phyloP scores from a whole-genome alignment of 1,140 invertebrate species.

The Calephelis virginiensis region DNA sequence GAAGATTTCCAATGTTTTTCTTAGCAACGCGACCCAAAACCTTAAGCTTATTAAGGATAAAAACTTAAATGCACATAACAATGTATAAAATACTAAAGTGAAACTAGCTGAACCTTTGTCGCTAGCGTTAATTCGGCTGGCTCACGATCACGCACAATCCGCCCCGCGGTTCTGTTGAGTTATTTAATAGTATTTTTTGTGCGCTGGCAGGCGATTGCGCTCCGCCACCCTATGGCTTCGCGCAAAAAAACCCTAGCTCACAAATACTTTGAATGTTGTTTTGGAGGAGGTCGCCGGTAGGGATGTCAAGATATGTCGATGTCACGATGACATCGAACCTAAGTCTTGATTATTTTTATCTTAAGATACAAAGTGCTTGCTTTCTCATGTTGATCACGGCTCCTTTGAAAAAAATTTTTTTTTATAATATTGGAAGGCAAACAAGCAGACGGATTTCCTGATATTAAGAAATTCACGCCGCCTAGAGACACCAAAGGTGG shows the following conservation, averaged over 20 bases:
- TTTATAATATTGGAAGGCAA: too few relatives aligned
- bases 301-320: too few relatives aligned
- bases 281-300: conserved; percentile 37
- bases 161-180: conserved; percentile 72
- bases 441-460: too few relatives aligned
- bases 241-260: conserved; percentile 72
- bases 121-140: conserved; percentile 67
- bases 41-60: conserved; percentile 38
- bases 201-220: conserved; percentile 68
- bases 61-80: conserved; percentile 30
- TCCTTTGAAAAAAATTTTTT: too few relatives aligned
- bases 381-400: too few relatives aligned
- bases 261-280: conserved; percentile 75
- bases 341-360: too few relatives aligned
- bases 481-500: too few relatives aligned
- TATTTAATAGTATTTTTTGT: conserved; percentile 78
- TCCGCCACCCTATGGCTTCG: conserved; percentile 70
- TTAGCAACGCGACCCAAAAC: background rate
- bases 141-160: conserved; percentile 70
- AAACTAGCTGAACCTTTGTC: conserved; percentile 48
- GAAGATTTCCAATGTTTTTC: background rate
- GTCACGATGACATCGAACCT: too few relatives aligned
- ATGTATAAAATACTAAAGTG: conserved; percentile 37
- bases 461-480: too few relatives aligned
- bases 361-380: too few relatives aligned